Evolutionary conservation across 2,797 vertebrate species (phyloP).

Genomic region (Danio albolineatus): DNA sequence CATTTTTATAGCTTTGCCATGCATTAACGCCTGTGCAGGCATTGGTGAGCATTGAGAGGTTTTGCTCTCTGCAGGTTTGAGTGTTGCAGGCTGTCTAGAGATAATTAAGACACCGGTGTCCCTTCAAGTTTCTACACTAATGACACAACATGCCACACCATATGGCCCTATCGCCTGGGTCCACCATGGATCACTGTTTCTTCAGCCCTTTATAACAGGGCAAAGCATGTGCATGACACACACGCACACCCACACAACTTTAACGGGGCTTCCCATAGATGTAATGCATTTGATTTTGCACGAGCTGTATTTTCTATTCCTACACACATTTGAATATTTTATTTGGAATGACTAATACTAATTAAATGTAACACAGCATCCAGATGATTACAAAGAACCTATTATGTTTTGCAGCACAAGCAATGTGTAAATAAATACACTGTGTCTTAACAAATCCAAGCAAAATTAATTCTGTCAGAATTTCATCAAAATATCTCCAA

Average conservation of each 20-base stretch:
- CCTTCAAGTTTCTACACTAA: constrained; percentile 75
- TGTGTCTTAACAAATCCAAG: too few relatives aligned
- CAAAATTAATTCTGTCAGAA: too few relatives aligned
- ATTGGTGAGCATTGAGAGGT: constrained; percentile 54
- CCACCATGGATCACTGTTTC: constrained; percentile 56
- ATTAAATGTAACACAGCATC: too few relatives aligned
- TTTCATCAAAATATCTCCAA: too few relatives aligned
- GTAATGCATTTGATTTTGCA: too few relatives aligned
- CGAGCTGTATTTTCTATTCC: too few relatives aligned
- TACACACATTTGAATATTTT: too few relatives aligned
- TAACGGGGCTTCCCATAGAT: too few relatives aligned
- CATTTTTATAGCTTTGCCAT: constrained; percentile 57
- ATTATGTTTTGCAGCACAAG: too few relatives aligned
- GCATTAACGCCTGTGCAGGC: constrained; percentile 54
- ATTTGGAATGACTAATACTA: too few relatives aligned
- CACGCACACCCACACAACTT: not conserved
- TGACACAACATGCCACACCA: constrained; percentile 73
- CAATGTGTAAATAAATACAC: too few relatives aligned
- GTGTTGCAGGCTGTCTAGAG: constrained; percentile 54
- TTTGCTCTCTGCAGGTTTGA: constrained; percentile 51
- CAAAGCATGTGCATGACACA: constrained; percentile 41
- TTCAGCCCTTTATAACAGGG: constrained; percentile 55
- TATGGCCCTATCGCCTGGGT: constrained; percentile 75
- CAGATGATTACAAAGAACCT: too few relatives aligned
- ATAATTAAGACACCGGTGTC: constrained; percentile 80